Base-by-base conservation (phyloP, 2,797 vertebrate genomes). In the Enteromius afrohamiltoni region DNA sequence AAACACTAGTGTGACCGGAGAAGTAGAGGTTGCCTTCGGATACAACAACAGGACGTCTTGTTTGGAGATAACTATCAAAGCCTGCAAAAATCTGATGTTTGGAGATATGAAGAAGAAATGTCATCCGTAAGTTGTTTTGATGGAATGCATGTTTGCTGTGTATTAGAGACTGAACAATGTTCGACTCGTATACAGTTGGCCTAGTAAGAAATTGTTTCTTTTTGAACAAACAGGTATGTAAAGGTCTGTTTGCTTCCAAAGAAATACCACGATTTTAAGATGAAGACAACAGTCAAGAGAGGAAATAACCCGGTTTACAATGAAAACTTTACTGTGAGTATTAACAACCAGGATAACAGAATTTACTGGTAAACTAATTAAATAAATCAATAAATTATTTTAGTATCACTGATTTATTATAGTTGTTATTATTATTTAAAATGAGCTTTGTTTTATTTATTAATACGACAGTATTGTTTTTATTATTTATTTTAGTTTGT, bases 251-350 rank as follows among this genome's bases (percentile, higher is more conserved):
- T 99, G 79, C 93, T 97, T 78, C 96, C 96, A 0, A 95, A 96
- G 73, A 96, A 94, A 86, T 93, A 92, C 29, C 87, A 93, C 64
- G 89, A 83, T 75, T 86, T 87, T 58, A 98, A 98, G 85, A 90
- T 94, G 92, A 99, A 97, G 93, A 98, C 97, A 0, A n/a, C 89
- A 0, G 88, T 97, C 62, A 97, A 94, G 87, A 98, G 89, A 91
- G 94, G 93, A 91, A 97, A 96, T 0, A 93, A 97, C 88, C 97
- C 97, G 0, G 88, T 93, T 86, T 99, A 95, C 17, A 86, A 96
- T 82, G 96, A 98, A 91, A 93, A 93, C 49, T 91, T 99, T 83
- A 95, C 95, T 95, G 97, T 98, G 93, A 88, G 60, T 9, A 8
- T 31, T 75, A 17, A 68, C 34, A 62, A n/a, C 6, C 37, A 37